phyloP scores from a whole-genome alignment of 2,113 vertebrate species.

The Spheniscus mendiculus region DNA sequence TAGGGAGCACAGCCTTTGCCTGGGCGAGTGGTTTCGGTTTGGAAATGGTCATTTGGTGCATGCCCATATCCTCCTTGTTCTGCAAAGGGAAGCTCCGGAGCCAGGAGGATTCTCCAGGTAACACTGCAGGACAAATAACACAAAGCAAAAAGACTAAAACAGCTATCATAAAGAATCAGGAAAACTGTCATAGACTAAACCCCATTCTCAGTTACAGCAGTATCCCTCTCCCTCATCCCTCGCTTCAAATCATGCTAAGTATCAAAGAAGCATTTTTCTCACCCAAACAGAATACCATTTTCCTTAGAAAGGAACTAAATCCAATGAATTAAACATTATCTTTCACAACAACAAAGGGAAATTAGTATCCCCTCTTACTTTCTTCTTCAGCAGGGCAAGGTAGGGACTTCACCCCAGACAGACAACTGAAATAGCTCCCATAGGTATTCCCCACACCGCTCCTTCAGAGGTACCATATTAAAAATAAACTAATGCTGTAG shows the following conservation, averaged over 20 bases:
- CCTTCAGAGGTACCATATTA: slow-evolving; percentile 61
- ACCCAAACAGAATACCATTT: slow-evolving; percentile 66
- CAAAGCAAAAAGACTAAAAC: neutral
- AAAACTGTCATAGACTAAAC: neutral
- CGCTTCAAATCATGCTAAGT: slow-evolving; percentile 59
- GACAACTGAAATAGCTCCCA: slow-evolving; percentile 58
- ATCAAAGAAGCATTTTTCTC: slow-evolving; percentile 72
- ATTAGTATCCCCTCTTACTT: slow-evolving; percentile 58
- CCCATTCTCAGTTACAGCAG: neutral
- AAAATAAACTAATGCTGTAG: slow-evolving; percentile 61
- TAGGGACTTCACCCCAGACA: slow-evolving; percentile 23
- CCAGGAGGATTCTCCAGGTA: neutral
- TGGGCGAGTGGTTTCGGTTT: accelerated
- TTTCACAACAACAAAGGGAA: slow-evolving; percentile 59
- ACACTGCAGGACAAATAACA: neutral
- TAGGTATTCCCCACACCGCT: slow-evolving; percentile 43
- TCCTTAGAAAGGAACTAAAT: slow-evolving; percentile 67
- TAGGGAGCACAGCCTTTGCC: neutral
- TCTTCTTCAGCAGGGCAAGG: slow-evolving; percentile 40
- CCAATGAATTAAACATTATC: slow-evolving; percentile 70
- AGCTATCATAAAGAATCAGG: slow-evolving; percentile 20
- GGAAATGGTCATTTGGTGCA: accelerated
- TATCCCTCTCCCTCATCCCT: slow-evolving; percentile 40
- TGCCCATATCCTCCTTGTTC: neutral
- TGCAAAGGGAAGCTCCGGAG: neutral